Percentiles rank a stretch among this genome's conserved stretches.
These are phyloP conservation scores for Sphenodon punctatus DNA, from an alignment of 2,797 vertebrate species.

Conservation along the genomic window DNA sequence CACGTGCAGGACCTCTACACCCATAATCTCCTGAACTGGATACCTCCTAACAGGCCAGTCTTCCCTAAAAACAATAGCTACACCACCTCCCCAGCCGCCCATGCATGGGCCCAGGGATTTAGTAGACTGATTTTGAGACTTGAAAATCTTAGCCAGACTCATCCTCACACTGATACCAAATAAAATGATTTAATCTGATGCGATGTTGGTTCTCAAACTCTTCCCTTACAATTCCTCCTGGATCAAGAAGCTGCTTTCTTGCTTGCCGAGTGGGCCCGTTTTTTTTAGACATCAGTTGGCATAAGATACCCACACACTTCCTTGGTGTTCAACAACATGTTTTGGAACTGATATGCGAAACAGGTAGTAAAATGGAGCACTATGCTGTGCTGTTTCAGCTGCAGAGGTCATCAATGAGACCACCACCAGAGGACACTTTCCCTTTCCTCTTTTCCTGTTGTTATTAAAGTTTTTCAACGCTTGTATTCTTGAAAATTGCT, in stretches of 20 bases:
- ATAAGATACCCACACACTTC: conserved; percentile 17
- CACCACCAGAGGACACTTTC: conserved; percentile 45
- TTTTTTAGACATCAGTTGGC: conserved; percentile 10
- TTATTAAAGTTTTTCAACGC: conserved; percentile 34
- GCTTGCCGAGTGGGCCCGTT: conserved; percentile 10
- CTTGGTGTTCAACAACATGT: conserved; percentile 3
- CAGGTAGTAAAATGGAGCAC: conserved; percentile 44
- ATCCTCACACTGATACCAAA: background rate
- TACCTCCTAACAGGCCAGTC: no score
- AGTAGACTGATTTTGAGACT: background rate
- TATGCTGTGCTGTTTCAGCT: conserved; percentile 5
- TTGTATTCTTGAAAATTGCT: conserved; percentile 44
- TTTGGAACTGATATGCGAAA: conserved; percentile 31
- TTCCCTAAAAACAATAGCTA: no score
- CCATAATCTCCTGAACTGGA: no score
- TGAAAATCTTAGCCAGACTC: conserved; percentile 8
- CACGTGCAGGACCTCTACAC: no score
- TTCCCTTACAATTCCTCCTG: conserved; percentile 6
- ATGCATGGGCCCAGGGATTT: no score
- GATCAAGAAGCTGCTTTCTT: background rate
- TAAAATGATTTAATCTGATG: background rate
- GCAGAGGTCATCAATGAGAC: conserved; percentile 41
- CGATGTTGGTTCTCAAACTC: background rate
- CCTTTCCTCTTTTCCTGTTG: conserved; percentile 55
- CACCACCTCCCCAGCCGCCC: no score